Conservation (phyloP, 2,888 invertebrate species). For the Pheosia tremula region DNA sequence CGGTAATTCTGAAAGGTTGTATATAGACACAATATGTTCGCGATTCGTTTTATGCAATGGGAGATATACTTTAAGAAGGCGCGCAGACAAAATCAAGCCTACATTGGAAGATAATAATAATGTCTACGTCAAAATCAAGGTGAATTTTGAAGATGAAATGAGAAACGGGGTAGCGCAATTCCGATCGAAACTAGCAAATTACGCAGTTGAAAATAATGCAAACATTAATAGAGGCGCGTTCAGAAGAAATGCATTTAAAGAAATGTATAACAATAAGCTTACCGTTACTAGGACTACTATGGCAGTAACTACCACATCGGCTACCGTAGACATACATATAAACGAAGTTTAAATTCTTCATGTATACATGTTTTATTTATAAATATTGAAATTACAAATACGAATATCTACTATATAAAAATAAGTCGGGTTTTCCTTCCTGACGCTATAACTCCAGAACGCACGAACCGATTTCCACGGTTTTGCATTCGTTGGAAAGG, state of each 20-base stretch:
- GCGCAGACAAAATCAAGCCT: background rate
- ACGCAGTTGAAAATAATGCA: background rate
- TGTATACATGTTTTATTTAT: slow-evolving; percentile 3
- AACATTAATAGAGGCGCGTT: background rate
- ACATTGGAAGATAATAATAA: slow-evolving; percentile 29
- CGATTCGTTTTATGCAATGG: slow-evolving; percentile 59
- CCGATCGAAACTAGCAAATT: background rate
- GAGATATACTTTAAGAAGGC: slow-evolving; percentile 24
- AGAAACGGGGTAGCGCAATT: slow-evolving; percentile 23
- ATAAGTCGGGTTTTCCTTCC: too few relatives aligned
- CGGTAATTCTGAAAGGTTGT: slow-evolving; percentile 46
- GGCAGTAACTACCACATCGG: background rate
- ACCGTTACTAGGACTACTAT: slow-evolving; percentile 17
- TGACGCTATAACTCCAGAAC: too few relatives aligned
- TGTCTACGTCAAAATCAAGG: slow-evolving; percentile 52
- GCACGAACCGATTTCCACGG: too few relatives aligned
- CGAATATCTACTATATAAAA: too few relatives aligned
- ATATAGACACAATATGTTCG: slow-evolving; percentile 48
- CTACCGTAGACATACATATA: background rate
- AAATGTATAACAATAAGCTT: background rate
- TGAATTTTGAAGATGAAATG: slow-evolving; percentile 48
- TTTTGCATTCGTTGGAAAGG: too few relatives aligned
- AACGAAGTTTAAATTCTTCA: background rate
- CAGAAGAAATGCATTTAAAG: background rate
- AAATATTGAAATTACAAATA: slow-evolving; percentile 4